Evolutionary conservation across 2,113 vertebrate genomes (phyloP), one percentile per base, ranked within the genome.

Genomic region (Petrocephalus microphthalmus): DNA sequence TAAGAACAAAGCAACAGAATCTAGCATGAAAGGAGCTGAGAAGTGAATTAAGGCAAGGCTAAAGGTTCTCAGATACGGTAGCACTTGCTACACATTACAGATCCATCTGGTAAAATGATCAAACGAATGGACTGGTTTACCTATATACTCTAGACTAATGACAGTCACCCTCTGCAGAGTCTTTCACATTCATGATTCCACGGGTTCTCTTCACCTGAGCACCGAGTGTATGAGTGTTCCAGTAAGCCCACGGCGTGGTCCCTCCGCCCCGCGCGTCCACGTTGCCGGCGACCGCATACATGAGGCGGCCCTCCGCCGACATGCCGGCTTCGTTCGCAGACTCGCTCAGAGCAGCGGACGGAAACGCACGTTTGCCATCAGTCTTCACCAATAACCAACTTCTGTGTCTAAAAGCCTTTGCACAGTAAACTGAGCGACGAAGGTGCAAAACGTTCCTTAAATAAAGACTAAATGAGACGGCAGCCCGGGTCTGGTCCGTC

Each of bases 141-240:
- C 71, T 42, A 88, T 57, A 85, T 88, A 89, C 51, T 49, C 45
- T 83, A 45, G 60, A 67, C 60, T 67, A 67, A 13, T 29, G 60
- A 45, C 81, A 45, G 33, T 83, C 20, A 47, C 81, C 81, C 37
- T 45, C 37, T 49, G 42, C 37, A 49, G 42, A 78, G 90, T 87
- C 86, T 90, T 91, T 92, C 90, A 92, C 91, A 92, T 91, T 91
- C 91, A 90, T 64, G 88, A 89, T 89, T 89, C 90, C 89, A 89
- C 19, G 88, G 47, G 7, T 87, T 90, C 87, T 57, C 67, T 42
- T 87, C 89, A 90, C 86, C 88, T 81, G 57, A 89, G 88, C 87
- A 57, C 88, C 89, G 25, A 6, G n/a, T 89, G 89, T 88, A 89
- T 89, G 90, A 89, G 90, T 82, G 89, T 90, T 88, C 87, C 89